Base-by-base conservation (phyloP, 2,113 vertebrate genomes). In the Seriola dumerili region DNA sequence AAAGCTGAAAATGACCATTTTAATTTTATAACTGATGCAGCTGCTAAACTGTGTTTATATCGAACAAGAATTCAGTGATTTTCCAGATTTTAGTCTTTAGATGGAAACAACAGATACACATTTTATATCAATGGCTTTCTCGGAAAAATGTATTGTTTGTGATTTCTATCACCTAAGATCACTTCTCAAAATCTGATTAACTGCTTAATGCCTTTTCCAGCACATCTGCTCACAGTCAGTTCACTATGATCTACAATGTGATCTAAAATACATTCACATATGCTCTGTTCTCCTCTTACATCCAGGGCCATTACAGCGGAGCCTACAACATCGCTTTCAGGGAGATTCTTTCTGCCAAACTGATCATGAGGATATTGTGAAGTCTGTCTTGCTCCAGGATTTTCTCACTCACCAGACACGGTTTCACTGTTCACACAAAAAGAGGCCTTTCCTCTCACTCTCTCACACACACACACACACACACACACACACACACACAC, bases 201-300 rank as follows among this genome's bases (percentile, higher is more conserved):
- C 42, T 42, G 82, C 42, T 66, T 84, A 79, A 88, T 88, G 80
- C 21, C 13, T 90, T 89, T 69, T 14, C 68, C 87, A 88, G 80
- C 61, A 50, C 61, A 66, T 85, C 71, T 69, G 65, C 36, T 40
- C 72, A 71, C 59, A 68, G 61, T 61, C 59, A 13, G 17, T 42
- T 68, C 79, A 61, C 54, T 29, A 50, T 40, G 67, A 84, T 90
- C 73, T 72, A 80, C 73, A 83, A 61, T 42, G 59, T 59, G 62
- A 87, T 85, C 80, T 83, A 54, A 90, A 93, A 80, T 57, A 81
- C 85, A 89, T 87, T 78, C 80, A 76, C 85, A 88, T 81, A 69
- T 83, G 69, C 42, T 69, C 63, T n/a, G 40, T 64, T 84, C 84
- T 89, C 81, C 36, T 71, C 78, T 92, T 87, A 71, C 85, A 76